phyloP scores from a whole-genome alignment of 2,797 vertebrate species.

The Fistularia commersonii region DNA sequence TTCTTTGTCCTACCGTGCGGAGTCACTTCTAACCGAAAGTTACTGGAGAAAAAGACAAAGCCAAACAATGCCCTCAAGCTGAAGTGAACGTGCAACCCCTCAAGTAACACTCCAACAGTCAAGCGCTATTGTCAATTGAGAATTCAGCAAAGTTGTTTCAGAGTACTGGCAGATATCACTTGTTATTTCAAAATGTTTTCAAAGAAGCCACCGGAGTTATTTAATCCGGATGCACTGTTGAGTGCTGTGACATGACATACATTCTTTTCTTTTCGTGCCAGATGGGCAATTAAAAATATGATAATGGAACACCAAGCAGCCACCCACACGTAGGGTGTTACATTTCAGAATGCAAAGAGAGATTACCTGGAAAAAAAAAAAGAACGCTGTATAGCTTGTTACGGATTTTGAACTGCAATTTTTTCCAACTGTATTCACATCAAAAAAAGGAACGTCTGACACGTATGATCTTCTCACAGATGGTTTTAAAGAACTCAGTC shows the following conservation, averaged over 20 bases:
- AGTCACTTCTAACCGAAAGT: neutral
- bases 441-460: conserved; percentile 1
- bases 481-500: conserved; percentile 14
- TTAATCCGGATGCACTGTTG: conserved; percentile 19
- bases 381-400: too few relatives aligned
- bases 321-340: conserved; percentile 51
- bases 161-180: conserved; percentile 7
- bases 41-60: neutral
- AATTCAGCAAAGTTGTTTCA: conserved; percentile 20
- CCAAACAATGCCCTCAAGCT: conserved; percentile 1
- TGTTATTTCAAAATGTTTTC: conserved; percentile 13
- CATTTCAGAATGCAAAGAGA: conserved; percentile 37
- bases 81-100: conserved; percentile 5
- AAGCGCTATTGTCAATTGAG: conserved; percentile 6
- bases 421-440: neutral
- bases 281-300: conserved; percentile 65
- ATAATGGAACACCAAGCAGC: conserved; percentile 52
- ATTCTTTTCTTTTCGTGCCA: conserved; percentile 37
- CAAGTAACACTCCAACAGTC: conserved; percentile 1
- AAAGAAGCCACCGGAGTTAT: conserved; percentile 13
- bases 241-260: conserved; percentile 25
- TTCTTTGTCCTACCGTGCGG: neutral
- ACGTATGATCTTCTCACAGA: conserved; percentile 17
- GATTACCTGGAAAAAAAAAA: conserved; percentile 47
- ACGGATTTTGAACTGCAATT: neutral